Evolutionary conservation across 37 sponge, comb jelly and placozoan genomes (phyloP).

Genomic region (Aplysina aerophoba): DNA sequence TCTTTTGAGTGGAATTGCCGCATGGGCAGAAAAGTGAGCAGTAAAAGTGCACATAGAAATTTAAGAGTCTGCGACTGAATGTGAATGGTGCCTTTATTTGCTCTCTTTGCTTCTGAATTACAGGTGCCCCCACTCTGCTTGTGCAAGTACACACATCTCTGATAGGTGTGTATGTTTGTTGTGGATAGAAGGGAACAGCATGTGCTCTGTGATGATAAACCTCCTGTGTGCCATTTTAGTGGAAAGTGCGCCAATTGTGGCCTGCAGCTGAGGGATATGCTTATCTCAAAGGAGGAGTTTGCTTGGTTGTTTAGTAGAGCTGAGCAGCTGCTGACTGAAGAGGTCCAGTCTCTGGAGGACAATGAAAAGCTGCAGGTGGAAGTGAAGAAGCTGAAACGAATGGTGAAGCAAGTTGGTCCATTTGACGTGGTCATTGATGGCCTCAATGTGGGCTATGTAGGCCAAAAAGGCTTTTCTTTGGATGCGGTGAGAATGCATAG

Average conservation of each 20-base stretch:
- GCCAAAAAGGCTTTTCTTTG: not conserved
- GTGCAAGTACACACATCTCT: not conserved
- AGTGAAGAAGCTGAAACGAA: conserved; percentile 1
- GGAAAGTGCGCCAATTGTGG: not conserved
- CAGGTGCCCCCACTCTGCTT: not conserved
- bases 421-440: conserved; percentile 9
- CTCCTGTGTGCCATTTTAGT: not conserved
- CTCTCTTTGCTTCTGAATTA: too few relatives aligned
- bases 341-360: conserved; percentile 9
- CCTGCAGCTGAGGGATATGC: not conserved
- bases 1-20: not conserved
- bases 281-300: not conserved
- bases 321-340: not conserved
- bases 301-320: not conserved
- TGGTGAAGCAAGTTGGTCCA: conserved; percentile 8
- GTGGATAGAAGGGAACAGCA: not conserved
- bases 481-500: not conserved
- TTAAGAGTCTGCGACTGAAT: too few relatives aligned
- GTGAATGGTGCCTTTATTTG: too few relatives aligned
- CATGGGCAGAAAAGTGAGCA: conserved; percentile 11
- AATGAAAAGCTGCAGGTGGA: not conserved
- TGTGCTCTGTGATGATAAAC: not conserved
- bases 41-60: too few relatives aligned
- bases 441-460: not conserved
- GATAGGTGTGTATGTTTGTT: not conserved